A percentile compares a stretch with the other conserved stretches of the same genome.
Conservation (phyloP, 2,113 vertebrate genomes). For the Nyctibius bracteatus region DNA sequence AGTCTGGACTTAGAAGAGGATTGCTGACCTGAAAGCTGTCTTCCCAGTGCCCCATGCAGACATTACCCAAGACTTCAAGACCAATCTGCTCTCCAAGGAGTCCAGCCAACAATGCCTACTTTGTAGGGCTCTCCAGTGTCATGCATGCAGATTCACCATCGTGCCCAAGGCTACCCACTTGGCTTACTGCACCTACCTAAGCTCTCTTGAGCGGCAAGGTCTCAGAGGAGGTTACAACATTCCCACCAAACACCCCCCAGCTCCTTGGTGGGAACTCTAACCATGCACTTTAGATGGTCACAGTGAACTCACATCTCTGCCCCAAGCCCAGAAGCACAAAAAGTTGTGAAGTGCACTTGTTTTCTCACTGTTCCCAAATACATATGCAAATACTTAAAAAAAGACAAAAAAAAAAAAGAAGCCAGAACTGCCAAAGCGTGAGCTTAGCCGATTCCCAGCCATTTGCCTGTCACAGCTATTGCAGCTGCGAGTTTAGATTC, state of each 20-base stretch:
- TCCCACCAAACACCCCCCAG: not conserved
- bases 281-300: not conserved
- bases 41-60: not conserved
- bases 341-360: rapidly evolving
- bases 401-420: not conserved
- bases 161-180: not conserved
- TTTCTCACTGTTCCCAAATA: not conserved
- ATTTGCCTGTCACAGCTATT: constrained; percentile 59
- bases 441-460: not conserved
- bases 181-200: not conserved
- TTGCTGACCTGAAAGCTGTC: not conserved
- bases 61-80: not conserved
- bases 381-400: not conserved
- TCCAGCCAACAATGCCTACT: not conserved
- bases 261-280: not conserved
- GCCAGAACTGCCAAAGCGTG: not conserved
- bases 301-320: rapidly evolving
- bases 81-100: not conserved
- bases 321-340: not conserved
- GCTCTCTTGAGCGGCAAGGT: not conserved
- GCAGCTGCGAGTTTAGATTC: constrained; percentile 49
- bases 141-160: not conserved
- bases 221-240: not conserved
- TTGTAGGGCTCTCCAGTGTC: not conserved
- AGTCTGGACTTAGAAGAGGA: not conserved